Percentiles rank a stretch among this genome's conserved stretches.
Conservation (phyloP, 2,797 vertebrate species). For the Hippoglossus hippoglossus region DNA sequence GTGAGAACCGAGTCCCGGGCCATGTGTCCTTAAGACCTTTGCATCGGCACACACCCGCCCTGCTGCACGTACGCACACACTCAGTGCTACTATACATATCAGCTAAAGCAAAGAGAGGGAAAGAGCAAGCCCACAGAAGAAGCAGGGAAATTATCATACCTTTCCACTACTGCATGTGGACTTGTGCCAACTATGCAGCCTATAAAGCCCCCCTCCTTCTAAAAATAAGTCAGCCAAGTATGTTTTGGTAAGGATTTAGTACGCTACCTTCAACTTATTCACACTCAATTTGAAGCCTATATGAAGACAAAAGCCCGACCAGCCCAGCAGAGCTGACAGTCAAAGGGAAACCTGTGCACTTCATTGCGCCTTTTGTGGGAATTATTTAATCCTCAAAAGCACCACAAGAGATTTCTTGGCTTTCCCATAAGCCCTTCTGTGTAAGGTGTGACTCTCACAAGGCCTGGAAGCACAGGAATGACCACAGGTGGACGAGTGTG, state of each 20-base stretch:
- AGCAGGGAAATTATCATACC: conserved; percentile 60
- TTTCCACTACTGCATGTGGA: conserved; percentile 71
- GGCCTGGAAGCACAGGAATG: background rate
- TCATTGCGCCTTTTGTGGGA: conserved; percentile 44
- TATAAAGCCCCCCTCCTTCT: conserved; percentile 56
- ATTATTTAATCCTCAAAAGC: conserved; percentile 46
- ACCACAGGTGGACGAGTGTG: too few relatives aligned
- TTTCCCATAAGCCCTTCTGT: conserved; percentile 18
- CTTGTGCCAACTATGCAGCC: conserved; percentile 72
- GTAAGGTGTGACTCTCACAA: conserved; percentile 16
- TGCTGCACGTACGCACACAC: conserved; percentile 23
- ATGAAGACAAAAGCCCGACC: conserved; percentile 55
- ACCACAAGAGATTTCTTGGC: conserved; percentile 12
- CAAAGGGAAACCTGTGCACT: conserved; percentile 20
- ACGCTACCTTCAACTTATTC: conserved; percentile 56
- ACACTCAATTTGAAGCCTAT: conserved; percentile 62
- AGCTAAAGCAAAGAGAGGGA: conserved; percentile 10
- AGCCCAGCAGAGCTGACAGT: conserved; percentile 13
- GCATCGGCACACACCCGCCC: conserved; percentile 5
- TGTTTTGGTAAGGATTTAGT: conserved; percentile 81
- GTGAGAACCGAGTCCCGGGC: conserved; percentile 70
- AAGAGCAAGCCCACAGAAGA: conserved; percentile 38
- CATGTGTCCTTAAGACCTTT: conserved; percentile 54
- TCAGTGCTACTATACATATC: background rate
- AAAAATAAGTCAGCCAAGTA: conserved; percentile 76